These are phyloP conservation scores for Clamator glandarius DNA, from an alignment of 2,797 vertebrate species.

Conservation along the genomic window DNA sequence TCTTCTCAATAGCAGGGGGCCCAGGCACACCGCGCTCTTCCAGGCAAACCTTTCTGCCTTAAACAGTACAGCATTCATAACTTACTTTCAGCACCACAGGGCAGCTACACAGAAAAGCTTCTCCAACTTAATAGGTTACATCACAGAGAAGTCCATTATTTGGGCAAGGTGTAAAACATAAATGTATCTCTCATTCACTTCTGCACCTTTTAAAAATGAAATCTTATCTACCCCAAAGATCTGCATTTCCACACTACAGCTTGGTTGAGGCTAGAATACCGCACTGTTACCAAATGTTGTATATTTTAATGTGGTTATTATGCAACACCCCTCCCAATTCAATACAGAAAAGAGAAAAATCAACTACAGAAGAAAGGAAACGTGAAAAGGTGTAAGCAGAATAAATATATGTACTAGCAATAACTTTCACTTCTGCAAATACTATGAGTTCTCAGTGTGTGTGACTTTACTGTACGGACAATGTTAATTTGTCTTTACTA, in stretches of 20 bases:
- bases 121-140: constrained; percentile 78
- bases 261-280: not conserved
- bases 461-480: not conserved
- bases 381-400: not conserved
- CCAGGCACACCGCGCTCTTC: constrained; percentile 81
- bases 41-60: constrained; percentile 80
- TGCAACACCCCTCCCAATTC: not conserved
- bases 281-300: not conserved
- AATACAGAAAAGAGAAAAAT: constrained; percentile 16
- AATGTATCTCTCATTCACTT: constrained; percentile 64
- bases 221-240: constrained; percentile 42
- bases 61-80: constrained; percentile 85
- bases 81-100: constrained; percentile 75
- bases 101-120: constrained; percentile 78
- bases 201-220: constrained; percentile 51
- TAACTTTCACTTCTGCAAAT: constrained; percentile 33
- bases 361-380: not conserved
- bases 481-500: not conserved
- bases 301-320: not conserved
- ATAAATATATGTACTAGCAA: not conserved
- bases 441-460: constrained; percentile 13
- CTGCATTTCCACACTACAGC: not conserved
- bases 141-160: constrained; percentile 77
- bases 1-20: constrained; percentile 83
- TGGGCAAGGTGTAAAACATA: constrained; percentile 76